Evolutionary conservation across 2,113 vertebrate genomes (phyloP), one percentile per base, ranked within the genome.

Genomic region (Callipepla squamata): DNA sequence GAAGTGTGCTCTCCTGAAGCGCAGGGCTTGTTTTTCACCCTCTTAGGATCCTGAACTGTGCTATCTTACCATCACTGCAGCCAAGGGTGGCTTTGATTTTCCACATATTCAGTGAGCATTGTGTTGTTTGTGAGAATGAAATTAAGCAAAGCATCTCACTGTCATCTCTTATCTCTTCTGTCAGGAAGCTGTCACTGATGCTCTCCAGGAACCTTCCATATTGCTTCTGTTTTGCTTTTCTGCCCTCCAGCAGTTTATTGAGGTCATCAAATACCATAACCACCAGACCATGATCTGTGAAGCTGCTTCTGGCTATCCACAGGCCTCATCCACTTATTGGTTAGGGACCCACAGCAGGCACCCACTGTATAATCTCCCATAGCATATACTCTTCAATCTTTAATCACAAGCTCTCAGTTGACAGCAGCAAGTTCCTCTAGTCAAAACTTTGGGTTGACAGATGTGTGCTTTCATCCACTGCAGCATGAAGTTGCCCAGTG

Each of bases 381-480:
- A 13, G 25, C 13, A 9, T 51, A 26, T 69, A 10, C 9, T 84
- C 25, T 66, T 80, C 28, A 44, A 28, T 47, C 16, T 16, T 69
- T 21, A 25, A 26, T 10, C 6, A 1, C 30, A 34, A n/a, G 1
- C 19, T 81, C 16, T 51, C 22, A 23, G 20, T 8, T 48, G 30
- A 12, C 72, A 77, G 21, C 32, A 38, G 48, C 21, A 69, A 85
- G 68, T 36, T 20, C 48, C 14, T 50, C 19, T 13, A 48, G 30
- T 38, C 13, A 48, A 13, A 13, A 51, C 34, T 10, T 50, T 0
- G 6, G 25, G 14, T 5, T 58, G 50, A 22, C 34, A 68, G 12
- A 11, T 47, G 25, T 2, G 5, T 61, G 22, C n/a, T 1, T 34
- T 10, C 3, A 1, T 36, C 10, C 11, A 9, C 55, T 1, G 1